A percentile compares a stretch with the other conserved stretches of the same genome.
phyloP scores from a whole-genome alignment of 2,113 vertebrate species.

The Setophaga coronata region DNA sequence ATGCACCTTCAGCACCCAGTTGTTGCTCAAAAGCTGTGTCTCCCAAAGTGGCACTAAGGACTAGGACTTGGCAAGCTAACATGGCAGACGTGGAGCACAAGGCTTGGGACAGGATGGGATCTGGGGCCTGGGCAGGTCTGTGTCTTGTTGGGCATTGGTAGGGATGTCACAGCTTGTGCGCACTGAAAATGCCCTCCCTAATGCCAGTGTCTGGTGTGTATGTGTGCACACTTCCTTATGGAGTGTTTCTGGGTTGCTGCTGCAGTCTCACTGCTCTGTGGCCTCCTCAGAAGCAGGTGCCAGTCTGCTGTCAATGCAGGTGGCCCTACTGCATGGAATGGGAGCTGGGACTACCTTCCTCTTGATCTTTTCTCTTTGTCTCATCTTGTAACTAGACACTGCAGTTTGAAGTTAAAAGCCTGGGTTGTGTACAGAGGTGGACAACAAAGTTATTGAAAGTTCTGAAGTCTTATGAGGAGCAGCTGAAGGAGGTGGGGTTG shows the following conservation, averaged over 20 bases:
- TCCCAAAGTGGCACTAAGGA: not conserved
- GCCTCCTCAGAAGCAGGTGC: rapidly evolving
- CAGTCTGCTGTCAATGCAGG: rapidly evolving
- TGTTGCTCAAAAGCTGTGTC: not conserved
- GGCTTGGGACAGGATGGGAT: rapidly evolving
- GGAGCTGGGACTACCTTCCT: rapidly evolving
- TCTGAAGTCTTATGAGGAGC: not conserved
- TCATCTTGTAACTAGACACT: not conserved
- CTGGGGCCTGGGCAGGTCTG: rapidly evolving
- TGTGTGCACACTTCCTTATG: not conserved
- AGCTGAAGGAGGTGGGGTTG: not conserved
- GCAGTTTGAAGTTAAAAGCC: not conserved
- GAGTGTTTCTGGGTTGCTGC: not conserved
- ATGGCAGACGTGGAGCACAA: rapidly evolving
- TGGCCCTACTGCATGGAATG: rapidly evolving
- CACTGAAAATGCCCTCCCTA: rapidly evolving
- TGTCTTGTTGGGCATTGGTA: rapidly evolving
- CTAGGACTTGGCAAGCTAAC: not conserved
- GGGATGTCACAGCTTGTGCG: not conserved
- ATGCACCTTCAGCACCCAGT: rapidly evolving
- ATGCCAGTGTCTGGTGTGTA: rapidly evolving
- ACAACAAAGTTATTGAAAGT: not conserved
- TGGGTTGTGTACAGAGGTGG: not conserved
- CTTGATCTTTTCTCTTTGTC: not conserved
- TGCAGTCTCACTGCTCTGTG: not conserved